Percentiles rank a stretch among this genome's conserved stretches.
Evolutionary conservation across 2,113 vertebrate genomes (phyloP).

Genomic region (Ammodramus savannarum): DNA sequence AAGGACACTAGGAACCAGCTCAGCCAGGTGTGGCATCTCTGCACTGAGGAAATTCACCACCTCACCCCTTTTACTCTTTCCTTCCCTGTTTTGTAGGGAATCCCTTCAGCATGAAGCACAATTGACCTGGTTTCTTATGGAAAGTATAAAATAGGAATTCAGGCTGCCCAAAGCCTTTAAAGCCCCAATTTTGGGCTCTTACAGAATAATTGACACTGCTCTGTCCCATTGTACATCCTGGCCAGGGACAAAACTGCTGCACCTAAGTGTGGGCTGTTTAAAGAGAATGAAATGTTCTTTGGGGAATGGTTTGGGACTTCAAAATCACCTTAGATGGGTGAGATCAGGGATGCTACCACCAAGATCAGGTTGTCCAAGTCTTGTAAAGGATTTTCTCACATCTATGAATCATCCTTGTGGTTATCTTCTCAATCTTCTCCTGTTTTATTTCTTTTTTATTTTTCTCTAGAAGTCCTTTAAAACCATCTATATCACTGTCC

Average conservation of each 20-base stretch:
- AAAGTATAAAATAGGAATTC: background rate
- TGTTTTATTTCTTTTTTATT: background rate
- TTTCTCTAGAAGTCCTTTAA: background rate
- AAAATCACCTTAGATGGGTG: background rate
- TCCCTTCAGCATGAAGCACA: background rate
- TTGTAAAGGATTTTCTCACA: background rate
- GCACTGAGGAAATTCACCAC: background rate
- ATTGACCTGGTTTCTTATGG: background rate
- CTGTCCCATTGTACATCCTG: background rate
- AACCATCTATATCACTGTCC: background rate
- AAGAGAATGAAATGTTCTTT: background rate
- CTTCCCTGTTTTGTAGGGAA: background rate
- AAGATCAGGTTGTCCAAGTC: background rate
- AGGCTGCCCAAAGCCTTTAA: background rate
- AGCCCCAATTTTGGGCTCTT: background rate
- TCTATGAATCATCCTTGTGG: background rate
- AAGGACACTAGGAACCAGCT: fast-evolving
- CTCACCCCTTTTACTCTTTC: fast-evolving
- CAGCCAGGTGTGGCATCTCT: background rate
- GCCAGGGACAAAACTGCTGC: background rate
- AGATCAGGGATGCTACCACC: background rate
- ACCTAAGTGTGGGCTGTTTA: background rate
- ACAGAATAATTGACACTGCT: background rate
- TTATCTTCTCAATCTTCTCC: background rate
- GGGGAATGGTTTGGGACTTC: background rate